These are phyloP conservation scores for Aythya baeri DNA, from an alignment of 2,113 vertebrate species.

Conservation along the genomic window DNA sequence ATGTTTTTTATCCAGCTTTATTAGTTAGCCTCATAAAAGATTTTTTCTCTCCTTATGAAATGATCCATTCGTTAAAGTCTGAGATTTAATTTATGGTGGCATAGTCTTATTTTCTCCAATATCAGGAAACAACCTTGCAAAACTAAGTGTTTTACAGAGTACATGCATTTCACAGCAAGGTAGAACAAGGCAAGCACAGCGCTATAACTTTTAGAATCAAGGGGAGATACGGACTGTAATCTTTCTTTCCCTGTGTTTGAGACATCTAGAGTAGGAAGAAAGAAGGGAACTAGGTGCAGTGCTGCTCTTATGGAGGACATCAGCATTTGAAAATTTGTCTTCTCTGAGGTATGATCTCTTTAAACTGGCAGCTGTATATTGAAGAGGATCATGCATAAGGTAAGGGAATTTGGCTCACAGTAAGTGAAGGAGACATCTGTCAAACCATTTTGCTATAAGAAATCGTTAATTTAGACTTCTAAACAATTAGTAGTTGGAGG, in stretches of 20 bases:
- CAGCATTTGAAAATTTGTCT: neutral
- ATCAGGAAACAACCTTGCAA: neutral
- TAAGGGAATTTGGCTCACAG: neutral
- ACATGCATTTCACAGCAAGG: neutral
- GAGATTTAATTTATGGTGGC: neutral
- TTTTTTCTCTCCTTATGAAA: neutral
- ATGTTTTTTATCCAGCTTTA: neutral
- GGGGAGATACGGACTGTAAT: neutral
- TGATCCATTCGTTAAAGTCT: neutral
- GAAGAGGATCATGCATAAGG: neutral
- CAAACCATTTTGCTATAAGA: neutral
- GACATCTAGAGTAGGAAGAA: neutral
- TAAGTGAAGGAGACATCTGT: neutral
- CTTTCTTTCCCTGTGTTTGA: neutral
- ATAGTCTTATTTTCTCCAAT: neutral
- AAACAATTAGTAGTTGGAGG: neutral
- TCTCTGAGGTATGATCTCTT: neutral
- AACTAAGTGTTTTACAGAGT: fast-evolving
- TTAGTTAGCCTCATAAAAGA: neutral
- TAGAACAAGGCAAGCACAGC: neutral
- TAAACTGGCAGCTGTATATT: neutral
- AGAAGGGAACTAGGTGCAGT: neutral
- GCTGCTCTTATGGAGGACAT: neutral
- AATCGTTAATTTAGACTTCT: neutral
- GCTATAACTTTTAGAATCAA: neutral